Evolutionary conservation across 2,888 invertebrate species (phyloP), one percentile per base, ranked within the genome.

Genomic region (Sisyra terminalis): DNA sequence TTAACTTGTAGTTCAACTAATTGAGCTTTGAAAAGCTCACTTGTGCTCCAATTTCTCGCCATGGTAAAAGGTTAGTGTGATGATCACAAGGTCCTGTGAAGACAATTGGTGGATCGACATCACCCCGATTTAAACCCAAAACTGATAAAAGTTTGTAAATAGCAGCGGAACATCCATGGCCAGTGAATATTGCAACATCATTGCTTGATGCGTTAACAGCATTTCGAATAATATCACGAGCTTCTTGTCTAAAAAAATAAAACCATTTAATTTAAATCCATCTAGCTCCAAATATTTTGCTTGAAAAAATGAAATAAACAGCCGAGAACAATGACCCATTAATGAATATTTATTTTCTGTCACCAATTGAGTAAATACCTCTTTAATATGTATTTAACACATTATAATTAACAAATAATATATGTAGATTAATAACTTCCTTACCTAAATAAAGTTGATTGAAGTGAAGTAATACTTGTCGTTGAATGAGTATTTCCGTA

Each of bases 381-480:
- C 24, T 24, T 24, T 24, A 24, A 24, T 24, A 8, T 29, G 11
- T 39, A 18, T 39, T 36, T 36, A 14, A 36, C 18, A 29, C n/a
- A 39, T 9, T 29, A 24, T 8, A 13, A 7, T 39, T 17, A 11
- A 17, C 5, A 24, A 29, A 13, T 39, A 8, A 11, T 17, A 24
- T 7, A 24, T 24, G 24, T 24, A 24, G 24, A 24, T 24, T 24
- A 24, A 24, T 24, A 24, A 24, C 41, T 32, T 32, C 44, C 56
- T 63, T 68, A 87, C 80, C 88, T 78, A 68, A 81, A 90, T 46
- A 86, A 68, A 43, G 87, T 84, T 42, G 87, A 85, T 64, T 92
- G 90, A 41, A 87, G 70, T 14, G 89, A 86, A 13, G 88, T 87
- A 51, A 86, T 77, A 30, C 84, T 79, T 29, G 84, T 78, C 4